phyloP scores from a whole-genome alignment of 2,797 vertebrate genomes.

The Girardinus metallicus region DNA sequence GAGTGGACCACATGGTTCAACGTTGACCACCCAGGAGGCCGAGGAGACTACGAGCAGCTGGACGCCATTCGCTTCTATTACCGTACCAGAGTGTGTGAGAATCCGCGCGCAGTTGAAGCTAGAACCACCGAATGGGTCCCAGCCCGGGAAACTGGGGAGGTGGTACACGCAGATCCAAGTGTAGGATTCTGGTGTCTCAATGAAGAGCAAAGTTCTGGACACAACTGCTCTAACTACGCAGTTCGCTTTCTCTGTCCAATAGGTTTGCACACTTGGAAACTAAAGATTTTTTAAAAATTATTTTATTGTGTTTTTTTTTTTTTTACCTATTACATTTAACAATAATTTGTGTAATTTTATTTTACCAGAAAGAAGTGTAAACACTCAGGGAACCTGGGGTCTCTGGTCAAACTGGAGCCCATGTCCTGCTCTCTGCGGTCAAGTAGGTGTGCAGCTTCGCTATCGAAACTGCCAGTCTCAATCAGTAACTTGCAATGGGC shows the following conservation, averaged over 20 bases:
- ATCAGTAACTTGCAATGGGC: constrained; percentile 82
- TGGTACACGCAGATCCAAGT: constrained; percentile 81
- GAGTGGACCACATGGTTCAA: constrained; percentile 94
- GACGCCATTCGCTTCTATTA: constrained; percentile 92
- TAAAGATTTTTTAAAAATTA: neutral
- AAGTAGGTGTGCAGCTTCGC: constrained; percentile 86
- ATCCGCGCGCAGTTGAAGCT: constrained; percentile 84
- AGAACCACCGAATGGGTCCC: constrained; percentile 89
- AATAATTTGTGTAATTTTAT: neutral
- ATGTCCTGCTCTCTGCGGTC: constrained; percentile 88
- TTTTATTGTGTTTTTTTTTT: neutral
- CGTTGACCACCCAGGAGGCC: constrained; percentile 89
- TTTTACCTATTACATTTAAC: constrained; percentile 3
- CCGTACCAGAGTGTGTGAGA: constrained; percentile 82
- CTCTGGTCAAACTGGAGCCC: constrained; percentile 91
- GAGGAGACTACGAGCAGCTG: constrained; percentile 89
- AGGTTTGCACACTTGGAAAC: constrained; percentile 69
- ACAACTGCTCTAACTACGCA: constrained; percentile 91
- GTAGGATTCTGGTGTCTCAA: constrained; percentile 94
- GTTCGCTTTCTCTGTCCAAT: constrained; percentile 88
- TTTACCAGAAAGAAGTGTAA: constrained; percentile 46
- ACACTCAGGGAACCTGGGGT: constrained; percentile 81
- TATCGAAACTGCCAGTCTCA: constrained; percentile 85
- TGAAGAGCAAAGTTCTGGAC: constrained; percentile 84
- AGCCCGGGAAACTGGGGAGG: constrained; percentile 84